Evolutionary conservation across 1,140 invertebrate species (phyloP).

Genomic region (Lycorma delicatula): DNA sequence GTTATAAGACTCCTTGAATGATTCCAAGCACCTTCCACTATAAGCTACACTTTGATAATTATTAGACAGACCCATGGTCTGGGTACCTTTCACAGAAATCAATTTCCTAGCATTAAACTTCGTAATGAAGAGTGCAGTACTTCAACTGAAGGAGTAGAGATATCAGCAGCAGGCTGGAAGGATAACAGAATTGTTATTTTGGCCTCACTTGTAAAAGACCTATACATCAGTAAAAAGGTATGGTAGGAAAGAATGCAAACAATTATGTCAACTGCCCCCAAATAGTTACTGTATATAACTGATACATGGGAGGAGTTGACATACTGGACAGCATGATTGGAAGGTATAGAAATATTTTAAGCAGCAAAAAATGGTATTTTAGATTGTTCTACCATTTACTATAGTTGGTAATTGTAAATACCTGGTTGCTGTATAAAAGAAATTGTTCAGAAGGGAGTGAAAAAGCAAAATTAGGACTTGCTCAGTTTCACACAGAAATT

Average conservation of each 20-base stretch:
- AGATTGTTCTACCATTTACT: constrained; percentile 40
- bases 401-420: constrained; percentile 32
- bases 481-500: constrained; percentile 1
- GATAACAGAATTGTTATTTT: constrained; percentile 38
- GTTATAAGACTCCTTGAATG: constrained; percentile 21
- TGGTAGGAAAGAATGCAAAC: constrained; percentile 33
- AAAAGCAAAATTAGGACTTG: not conserved
- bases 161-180: constrained; percentile 23
- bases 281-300: constrained; percentile 41
- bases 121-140: constrained; percentile 11
- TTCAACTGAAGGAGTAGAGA: constrained; percentile 16
- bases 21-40: constrained; percentile 10
- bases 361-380: constrained; percentile 38
- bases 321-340: constrained; percentile 38
- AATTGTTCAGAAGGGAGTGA: not conserved
- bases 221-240: constrained; percentile 31
- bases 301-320: constrained; percentile 42
- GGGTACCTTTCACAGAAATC: constrained; percentile 21
- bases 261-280: constrained; percentile 38
- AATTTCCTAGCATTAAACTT: constrained; percentile 19
- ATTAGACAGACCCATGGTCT: constrained; percentile 23
- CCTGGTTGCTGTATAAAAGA: constrained; percentile 25
- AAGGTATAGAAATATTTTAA: constrained; percentile 37
- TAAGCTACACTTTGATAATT: constrained; percentile 30
- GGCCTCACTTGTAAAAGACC: constrained; percentile 25